Percentiles rank a stretch among this genome's conserved stretches.
phyloP scores from a whole-genome alignment of 1,140 invertebrate species.

The Neomicropteryx cornuta region DNA sequence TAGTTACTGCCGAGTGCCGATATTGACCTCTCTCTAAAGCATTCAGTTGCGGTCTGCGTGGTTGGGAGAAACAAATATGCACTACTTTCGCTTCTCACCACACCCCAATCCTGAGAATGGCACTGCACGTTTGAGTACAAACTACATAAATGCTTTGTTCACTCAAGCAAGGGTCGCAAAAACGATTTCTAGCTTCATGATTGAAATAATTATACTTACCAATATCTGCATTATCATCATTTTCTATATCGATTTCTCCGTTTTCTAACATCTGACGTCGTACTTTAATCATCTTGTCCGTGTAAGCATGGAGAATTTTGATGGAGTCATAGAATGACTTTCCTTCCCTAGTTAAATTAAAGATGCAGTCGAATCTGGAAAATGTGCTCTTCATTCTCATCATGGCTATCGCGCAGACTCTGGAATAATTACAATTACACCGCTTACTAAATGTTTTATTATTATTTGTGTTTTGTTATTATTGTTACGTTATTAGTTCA shows the following conservation, averaged over 20 bases:
- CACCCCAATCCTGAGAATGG: too few relatives aligned
- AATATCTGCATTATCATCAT: constrained; percentile 1
- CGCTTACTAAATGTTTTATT: too few relatives aligned
- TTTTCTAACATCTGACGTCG: constrained; percentile 6
- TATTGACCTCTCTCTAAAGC: constrained; percentile 20
- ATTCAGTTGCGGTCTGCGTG: too few relatives aligned
- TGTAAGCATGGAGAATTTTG: constrained; percentile 48
- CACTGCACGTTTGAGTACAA: too few relatives aligned
- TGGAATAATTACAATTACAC: constrained; percentile 50
- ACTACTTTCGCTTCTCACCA: too few relatives aligned
- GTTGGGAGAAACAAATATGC: constrained; percentile 47
- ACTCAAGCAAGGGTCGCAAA: too few relatives aligned
- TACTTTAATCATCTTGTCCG: constrained; percentile 27
- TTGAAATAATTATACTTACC: neutral
- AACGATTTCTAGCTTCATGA: neutral
- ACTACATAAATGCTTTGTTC: too few relatives aligned
- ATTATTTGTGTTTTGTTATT: too few relatives aligned
- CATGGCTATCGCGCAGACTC: constrained; percentile 21
- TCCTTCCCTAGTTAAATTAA: constrained; percentile 14
- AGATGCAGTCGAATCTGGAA: constrained; percentile 13
- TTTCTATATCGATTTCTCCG: neutral
- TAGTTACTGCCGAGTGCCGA: too few relatives aligned
- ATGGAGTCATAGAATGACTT: constrained; percentile 33
- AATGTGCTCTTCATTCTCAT: constrained; percentile 13
- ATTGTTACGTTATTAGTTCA: too few relatives aligned